phyloP scores from a whole-genome alignment of 2,888 invertebrate species.

The Diogma glabrata region DNA sequence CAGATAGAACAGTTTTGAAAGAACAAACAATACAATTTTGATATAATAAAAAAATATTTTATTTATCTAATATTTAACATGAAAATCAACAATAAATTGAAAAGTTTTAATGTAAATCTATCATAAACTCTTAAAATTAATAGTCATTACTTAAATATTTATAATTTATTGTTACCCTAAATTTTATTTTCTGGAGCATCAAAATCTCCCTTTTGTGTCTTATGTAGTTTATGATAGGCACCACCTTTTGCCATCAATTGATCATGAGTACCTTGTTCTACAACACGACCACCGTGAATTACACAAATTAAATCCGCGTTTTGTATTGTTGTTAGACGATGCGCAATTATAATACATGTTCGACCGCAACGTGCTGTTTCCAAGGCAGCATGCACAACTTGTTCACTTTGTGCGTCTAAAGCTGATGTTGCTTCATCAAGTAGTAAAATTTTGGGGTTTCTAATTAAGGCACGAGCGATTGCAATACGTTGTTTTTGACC shows the following conservation, averaged over 20 bases:
- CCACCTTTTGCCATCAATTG: constrained; percentile 56
- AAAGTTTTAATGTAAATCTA: too few relatives aligned
- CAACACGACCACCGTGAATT: constrained; percentile 60
- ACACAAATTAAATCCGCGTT: constrained; percentile 80
- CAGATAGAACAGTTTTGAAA: too few relatives aligned
- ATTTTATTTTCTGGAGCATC: too few relatives aligned
- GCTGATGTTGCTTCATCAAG: constrained; percentile 74
- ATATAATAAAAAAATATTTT: too few relatives aligned
- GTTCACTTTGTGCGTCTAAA: constrained; percentile 63
- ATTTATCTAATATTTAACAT: too few relatives aligned
- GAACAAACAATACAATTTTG: too few relatives aligned
- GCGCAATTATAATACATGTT: constrained; percentile 79
- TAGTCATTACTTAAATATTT: too few relatives aligned
- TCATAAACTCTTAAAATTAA: too few relatives aligned
- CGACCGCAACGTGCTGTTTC: constrained; percentile 70
- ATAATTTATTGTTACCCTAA: too few relatives aligned
- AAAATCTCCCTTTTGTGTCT: constrained; percentile 38
- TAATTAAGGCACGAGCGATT: constrained; percentile 64
- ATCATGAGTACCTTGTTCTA: constrained; percentile 65
- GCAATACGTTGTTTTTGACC: constrained; percentile 84
- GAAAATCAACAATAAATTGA: too few relatives aligned
- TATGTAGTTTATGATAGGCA: constrained; percentile 54
- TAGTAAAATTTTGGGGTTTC: constrained; percentile 59
- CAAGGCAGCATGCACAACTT: constrained; percentile 72
- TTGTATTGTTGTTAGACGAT: constrained; percentile 71